These are phyloP conservation scores for Setipinna tenuifilis DNA, from an alignment of 2,797 vertebrate species.

Conservation along the genomic window DNA sequence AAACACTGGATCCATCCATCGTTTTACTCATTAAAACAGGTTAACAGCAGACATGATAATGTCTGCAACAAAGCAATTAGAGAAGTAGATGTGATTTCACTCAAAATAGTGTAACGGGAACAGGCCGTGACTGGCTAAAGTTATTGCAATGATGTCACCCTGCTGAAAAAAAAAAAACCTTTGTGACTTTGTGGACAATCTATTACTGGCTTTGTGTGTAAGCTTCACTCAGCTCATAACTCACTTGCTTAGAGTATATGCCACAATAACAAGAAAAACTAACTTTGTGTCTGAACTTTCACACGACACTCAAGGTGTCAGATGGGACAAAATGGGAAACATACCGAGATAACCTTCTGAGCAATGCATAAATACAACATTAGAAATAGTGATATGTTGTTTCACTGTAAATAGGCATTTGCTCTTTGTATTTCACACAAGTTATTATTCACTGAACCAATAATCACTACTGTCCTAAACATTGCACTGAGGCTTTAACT, in stretches of 20 bases:
- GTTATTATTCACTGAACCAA: background rate
- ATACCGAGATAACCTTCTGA: background rate
- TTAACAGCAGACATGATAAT: constrained; percentile 51
- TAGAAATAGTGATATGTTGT: background rate
- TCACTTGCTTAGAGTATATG: background rate
- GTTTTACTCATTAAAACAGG: constrained; percentile 36
- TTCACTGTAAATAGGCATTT: no score
- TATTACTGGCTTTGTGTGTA: background rate
- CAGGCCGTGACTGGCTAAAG: background rate
- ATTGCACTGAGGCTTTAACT: background rate
- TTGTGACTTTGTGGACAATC: background rate
- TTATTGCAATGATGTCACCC: background rate
- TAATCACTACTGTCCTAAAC: background rate
- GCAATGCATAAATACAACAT: background rate
- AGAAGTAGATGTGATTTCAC: background rate
- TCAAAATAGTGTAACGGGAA: background rate
- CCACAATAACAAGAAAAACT: background rate
- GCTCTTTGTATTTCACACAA: background rate
- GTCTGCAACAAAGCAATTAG: constrained; percentile 66
- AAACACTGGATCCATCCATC: constrained; percentile 67
- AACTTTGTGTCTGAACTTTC: background rate
- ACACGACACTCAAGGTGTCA: background rate
- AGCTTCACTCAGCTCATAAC: background rate
- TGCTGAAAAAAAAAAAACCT: background rate
- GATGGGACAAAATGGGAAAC: background rate